Evolutionary conservation across 2,113 vertebrate species (phyloP).

Genomic region (Vanacampus margaritifer): DNA sequence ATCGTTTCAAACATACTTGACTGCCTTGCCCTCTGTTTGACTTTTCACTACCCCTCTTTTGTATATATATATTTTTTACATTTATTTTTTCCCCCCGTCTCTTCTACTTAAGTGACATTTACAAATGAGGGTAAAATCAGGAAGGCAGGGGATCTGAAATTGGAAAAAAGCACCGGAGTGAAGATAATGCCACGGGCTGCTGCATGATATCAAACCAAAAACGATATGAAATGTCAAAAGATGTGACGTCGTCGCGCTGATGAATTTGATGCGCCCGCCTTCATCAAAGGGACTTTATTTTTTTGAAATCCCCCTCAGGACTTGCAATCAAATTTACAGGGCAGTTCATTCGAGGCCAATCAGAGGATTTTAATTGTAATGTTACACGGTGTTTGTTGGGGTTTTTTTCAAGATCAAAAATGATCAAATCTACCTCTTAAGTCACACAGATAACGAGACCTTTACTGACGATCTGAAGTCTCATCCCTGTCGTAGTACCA

Average conservation of each 20-base stretch:
- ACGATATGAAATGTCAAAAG: constrained; percentile 72
- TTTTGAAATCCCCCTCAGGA: constrained; percentile 29
- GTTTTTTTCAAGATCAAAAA: not conserved
- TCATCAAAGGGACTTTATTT: constrained; percentile 44
- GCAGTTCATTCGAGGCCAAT: not conserved
- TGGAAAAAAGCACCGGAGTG: constrained; percentile 69
- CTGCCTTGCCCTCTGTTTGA: not conserved
- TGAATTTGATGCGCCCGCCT: constrained; percentile 52
- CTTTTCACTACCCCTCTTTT: not conserved
- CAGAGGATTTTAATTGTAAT: not conserved
- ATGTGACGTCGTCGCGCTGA: constrained; percentile 62
- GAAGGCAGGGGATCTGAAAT: constrained; percentile 64
- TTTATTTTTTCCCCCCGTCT: constrained; percentile 48
- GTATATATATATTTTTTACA: constrained; percentile 15
- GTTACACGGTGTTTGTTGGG: not conserved
- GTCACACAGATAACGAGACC: no score
- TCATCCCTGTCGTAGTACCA: not conserved
- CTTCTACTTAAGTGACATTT: constrained; percentile 73
- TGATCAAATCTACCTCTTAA: no score
- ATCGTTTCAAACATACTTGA: not conserved
- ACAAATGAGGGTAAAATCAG: constrained; percentile 71
- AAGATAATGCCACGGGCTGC: constrained; percentile 68
- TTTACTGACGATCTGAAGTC: no score
- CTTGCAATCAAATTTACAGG: constrained; percentile 13
- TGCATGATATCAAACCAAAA: constrained; percentile 68